Evolutionary conservation across 2,888 invertebrate genomes (phyloP).

Genomic region (Blera fallax): DNA sequence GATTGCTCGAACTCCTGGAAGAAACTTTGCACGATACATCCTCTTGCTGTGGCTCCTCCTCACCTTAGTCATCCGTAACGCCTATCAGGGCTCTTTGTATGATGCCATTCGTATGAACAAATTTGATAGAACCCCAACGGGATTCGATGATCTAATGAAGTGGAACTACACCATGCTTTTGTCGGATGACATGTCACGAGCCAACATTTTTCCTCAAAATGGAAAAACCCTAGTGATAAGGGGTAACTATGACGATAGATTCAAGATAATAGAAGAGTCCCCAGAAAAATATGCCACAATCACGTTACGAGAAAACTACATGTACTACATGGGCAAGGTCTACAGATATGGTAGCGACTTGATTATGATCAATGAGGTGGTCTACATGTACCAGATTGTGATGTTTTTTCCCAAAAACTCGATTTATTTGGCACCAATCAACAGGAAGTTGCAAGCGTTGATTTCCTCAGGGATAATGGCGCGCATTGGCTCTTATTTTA

Average conservation of each 20-base stretch:
- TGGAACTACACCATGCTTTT: conserved; percentile 74
- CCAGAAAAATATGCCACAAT: conserved; percentile 15
- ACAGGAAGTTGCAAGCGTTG: conserved; percentile 75
- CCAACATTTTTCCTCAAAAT: conserved; percentile 74
- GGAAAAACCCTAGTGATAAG: conserved; percentile 53
- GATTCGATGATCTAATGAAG: conserved; percentile 71
- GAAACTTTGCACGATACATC: conserved; percentile 75
- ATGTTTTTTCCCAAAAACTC: conserved; percentile 77
- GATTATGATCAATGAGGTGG: conserved; percentile 75
- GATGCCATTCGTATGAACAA: conserved; percentile 75
- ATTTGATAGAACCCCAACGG: conserved; percentile 73
- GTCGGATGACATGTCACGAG: conserved; percentile 55
- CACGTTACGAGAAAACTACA: conserved; percentile 74
- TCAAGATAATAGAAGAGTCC: background rate
- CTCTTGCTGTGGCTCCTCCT: conserved; percentile 76
- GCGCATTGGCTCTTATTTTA: conserved; percentile 21
- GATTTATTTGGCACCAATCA: conserved; percentile 74
- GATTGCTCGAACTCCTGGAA: conserved; percentile 71
- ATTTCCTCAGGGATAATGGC: conserved; percentile 75
- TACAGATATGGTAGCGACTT: conserved; percentile 73
- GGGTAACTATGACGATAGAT: background rate
- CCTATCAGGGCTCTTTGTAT: conserved; percentile 78
- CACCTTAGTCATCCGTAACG: conserved; percentile 77
- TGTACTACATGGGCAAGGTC: conserved; percentile 74
- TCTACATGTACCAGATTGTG: conserved; percentile 75